Evolutionary conservation across 2,113 vertebrate species (phyloP).

Genomic region (Sphaerodactylus townsendi): DNA sequence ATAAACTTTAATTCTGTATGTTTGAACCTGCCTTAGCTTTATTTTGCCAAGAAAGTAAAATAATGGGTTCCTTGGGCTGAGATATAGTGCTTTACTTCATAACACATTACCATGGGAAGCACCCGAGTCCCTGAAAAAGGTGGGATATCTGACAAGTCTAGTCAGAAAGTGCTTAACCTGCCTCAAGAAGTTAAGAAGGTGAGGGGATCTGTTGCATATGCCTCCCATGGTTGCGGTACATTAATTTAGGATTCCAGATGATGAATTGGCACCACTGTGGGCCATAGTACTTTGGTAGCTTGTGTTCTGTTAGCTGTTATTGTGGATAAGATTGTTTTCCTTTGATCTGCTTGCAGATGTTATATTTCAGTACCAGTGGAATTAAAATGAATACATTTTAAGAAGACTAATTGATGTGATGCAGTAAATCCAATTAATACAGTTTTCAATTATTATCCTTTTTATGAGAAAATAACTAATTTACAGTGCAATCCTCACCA

Average conservation of each 20-base stretch:
- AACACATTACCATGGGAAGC: too few species aligned
- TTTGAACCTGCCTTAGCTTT: too few species aligned
- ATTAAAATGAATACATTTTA: neutral
- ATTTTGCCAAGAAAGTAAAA: too few species aligned
- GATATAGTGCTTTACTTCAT: too few species aligned
- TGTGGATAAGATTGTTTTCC: neutral
- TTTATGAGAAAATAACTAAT: neutral
- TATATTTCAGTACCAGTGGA: neutral
- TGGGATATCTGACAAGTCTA: too few species aligned
- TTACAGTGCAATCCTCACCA: too few species aligned
- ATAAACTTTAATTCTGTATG: too few species aligned
- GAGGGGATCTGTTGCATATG: too few species aligned
- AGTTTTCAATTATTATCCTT: neutral
- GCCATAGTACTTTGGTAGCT: neutral
- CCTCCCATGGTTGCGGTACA: neutral
- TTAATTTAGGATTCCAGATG: neutral
- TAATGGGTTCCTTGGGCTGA: too few species aligned
- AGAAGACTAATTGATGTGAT: neutral
- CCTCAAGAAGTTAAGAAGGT: too few species aligned
- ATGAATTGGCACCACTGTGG: neutral
- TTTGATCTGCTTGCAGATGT: neutral
- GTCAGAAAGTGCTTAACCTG: too few species aligned
- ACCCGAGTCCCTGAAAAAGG: too few species aligned
- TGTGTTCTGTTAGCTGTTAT: neutral
- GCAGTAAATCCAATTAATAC: conserved; percentile 21